Percentiles rank a stretch among this genome's conserved stretches.
These are phyloP conservation scores for Calameuta filiformis DNA, from an alignment of 2,888 invertebrate species.

Conservation along the genomic window DNA sequence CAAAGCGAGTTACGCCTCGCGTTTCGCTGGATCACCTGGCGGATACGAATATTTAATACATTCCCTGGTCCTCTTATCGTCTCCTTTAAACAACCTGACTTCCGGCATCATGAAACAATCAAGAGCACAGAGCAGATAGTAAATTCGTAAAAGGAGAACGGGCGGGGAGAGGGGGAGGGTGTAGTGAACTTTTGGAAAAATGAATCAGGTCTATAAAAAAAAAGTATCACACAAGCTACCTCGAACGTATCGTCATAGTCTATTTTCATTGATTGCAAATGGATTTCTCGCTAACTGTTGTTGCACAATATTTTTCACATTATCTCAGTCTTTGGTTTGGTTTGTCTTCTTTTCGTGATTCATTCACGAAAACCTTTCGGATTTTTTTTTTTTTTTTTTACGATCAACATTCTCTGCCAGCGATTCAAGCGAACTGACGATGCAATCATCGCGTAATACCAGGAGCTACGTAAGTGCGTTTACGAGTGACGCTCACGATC, in stretches of 20 bases:
- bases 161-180: no score
- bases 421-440: not conserved
- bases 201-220: not conserved
- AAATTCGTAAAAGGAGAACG: not conserved
- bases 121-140: not conserved
- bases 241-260: not conserved
- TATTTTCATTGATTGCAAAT: not conserved
- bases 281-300: not conserved
- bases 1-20: constrained; percentile 13
- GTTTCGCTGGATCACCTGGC: constrained; percentile 20
- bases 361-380: not conserved
- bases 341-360: not conserved
- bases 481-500: not conserved
- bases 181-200: not conserved
- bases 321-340: not conserved
- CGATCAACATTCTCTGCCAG: not conserved
- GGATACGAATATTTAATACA: constrained; percentile 33
- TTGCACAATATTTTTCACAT: not conserved
- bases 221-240: not conserved
- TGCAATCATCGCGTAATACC: not conserved
- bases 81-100: constrained; percentile 12
- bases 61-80: constrained; percentile 21
- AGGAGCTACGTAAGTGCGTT: not conserved
- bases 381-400: not conserved
- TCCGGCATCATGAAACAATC: not conserved